Base-by-base conservation (phyloP, 1,140 invertebrate genomes). In the Eufriesea mexicana region DNA sequence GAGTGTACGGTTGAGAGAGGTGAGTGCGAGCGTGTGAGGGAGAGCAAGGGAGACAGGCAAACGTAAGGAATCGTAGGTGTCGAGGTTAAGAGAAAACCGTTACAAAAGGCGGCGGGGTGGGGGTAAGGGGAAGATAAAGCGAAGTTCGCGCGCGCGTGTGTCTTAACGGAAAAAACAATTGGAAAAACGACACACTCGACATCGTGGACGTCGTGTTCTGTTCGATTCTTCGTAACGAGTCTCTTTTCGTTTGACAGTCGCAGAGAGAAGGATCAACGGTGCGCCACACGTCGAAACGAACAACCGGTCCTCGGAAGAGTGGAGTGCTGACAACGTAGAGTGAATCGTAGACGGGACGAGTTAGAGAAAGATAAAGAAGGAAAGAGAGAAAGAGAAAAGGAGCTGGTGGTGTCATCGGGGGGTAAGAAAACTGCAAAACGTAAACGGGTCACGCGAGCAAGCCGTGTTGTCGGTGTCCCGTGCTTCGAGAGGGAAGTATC, bases 41-140 rank as follows among this genome's bases (percentile, higher is more conserved):
- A 47, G 28, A 54, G 45, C 20, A 62, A 28, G 47, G 20, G 78
- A 23, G 25, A 25, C 23, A 71, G 61, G 42, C 35, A 23, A 70
- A 14, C 14, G 28, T 42, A 73, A 78, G 55, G n/a, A 84, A 83
- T 62, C 73, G 75, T 83, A 85, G 84, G 85, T 76, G 75, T 64
- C 80, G 84, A 70, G 78, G 68, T 76, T 76, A 51, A 49, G 76
- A 80, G 79, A 47, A 64, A 72, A 70, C 55, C 79, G 55, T 49
- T 59, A 45, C 23, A 14, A 70, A 28, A 70, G 54, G 35, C 10
- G 47, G 54, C 25, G 49, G 71, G 74, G 25, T 47, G 47, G 74
- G 18, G 72, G 16, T 6, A 7, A 59, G 59, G 72, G n/a, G n/a
- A 47, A 20, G 55, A 47, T 8, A 35, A 75, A 18, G 18, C 9